phyloP scores from a whole-genome alignment of 1,140 invertebrate genomes.

The Arion vulgaris region DNA sequence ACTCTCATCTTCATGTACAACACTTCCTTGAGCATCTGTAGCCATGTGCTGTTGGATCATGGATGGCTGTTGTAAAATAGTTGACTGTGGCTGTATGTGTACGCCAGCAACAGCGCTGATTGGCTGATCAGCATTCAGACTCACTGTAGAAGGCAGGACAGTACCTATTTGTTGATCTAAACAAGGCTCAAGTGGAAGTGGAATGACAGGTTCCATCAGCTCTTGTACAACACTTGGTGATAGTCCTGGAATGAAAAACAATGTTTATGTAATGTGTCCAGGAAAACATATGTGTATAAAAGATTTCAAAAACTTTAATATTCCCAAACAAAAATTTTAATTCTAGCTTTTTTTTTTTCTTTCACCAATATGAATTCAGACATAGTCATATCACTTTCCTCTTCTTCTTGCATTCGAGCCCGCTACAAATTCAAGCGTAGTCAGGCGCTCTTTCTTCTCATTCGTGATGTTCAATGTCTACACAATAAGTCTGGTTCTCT shows the following conservation, averaged over 20 bases:
- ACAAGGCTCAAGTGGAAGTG: conserved; percentile 22
- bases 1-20: neutral
- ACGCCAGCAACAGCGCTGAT: neutral
- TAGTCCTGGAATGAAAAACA: neutral
- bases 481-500: no score
- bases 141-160: neutral
- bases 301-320: neutral
- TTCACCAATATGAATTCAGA: no score
- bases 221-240: conserved; percentile 18
- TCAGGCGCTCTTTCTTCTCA: no score
- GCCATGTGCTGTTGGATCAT: neutral
- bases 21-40: conserved; percentile 11
- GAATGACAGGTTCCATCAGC: conserved; percentile 31
- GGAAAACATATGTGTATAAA: neutral
- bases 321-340: no score
- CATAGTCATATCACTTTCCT: no score
- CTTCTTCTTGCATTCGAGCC: no score
- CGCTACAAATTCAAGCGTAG: no score
- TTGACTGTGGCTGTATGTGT: neutral
- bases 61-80: neutral
- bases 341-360: no score
- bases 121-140: neutral
- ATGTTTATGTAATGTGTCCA: neutral
- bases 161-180: neutral
- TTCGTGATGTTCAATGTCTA: no score